Base-by-base conservation (phyloP, 2,797 vertebrate species). In the Cheirogaleus major region DNA sequence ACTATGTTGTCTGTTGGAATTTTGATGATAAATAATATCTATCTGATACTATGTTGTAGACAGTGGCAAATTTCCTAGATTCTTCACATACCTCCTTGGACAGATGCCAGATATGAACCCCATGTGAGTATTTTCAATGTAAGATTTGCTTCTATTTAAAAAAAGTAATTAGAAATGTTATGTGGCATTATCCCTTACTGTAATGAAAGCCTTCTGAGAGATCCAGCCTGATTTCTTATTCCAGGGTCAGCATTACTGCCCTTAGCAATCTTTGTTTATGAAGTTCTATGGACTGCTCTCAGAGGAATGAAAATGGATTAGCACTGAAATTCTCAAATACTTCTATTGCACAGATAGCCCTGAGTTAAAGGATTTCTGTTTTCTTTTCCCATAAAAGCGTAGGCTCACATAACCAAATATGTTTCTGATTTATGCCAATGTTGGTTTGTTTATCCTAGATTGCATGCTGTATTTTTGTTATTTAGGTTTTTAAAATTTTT, bases 241-340 rank as follows among this genome's bases (percentile, higher is more conserved):
- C 22, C 12, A 79, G 38, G 35, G 9, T 25, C 25, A 35, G 50
- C 18, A 38, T 83, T 41, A 2, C 2, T 91, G 4, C 48, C 50
- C 32, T 80, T 87, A 59, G 55, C 27, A 87, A 38, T 69, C 32
- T 72, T 69, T 79, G 67, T 85, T 92, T 92, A 69, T 50, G 12
- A 80, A 91, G 17, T 57, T 86, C n/a, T 41, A 9, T 4, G 48
- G 32, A 15, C 25, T 88, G 7, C 43, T 81, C 52, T 86, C 32
- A 82, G 38, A 95, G 6, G 87, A 92, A 72, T 67, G 65, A 82
- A 94, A 87, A 80, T 82, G 95, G 30, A 52, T 76, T 78, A 87
- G 80, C 73, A 59, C 22, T 17, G 65, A 80, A 69, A 61, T 95
- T 82, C 84, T 72, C 48, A 35, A 73, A 52, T 76, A 83, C 8